Conservation (phyloP, 2,797 vertebrate species). For the Enteromius mattozi region DNA sequence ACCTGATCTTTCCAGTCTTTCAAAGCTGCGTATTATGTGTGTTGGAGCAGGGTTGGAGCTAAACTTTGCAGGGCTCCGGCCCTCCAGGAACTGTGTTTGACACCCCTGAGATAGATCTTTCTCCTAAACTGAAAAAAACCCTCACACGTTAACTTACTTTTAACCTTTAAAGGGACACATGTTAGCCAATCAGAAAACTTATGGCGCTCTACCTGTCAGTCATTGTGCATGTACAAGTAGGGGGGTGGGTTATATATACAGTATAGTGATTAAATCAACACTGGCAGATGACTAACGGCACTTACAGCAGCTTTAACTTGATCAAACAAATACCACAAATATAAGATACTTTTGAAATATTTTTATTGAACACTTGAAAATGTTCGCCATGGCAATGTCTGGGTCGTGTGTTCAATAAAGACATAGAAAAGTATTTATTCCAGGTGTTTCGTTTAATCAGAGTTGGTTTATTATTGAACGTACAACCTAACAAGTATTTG, state of each 20-base stretch:
- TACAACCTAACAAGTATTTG: neutral
- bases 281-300: neutral
- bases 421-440: slow-evolving; percentile 12
- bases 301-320: neutral
- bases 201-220: neutral
- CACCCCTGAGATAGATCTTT: no score
- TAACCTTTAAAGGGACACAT: neutral
- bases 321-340: neutral
- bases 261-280: neutral
- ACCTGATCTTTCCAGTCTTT: no score
- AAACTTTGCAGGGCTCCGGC: no score
- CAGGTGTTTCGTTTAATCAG: neutral
- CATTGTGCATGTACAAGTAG: neutral
- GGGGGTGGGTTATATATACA: neutral
- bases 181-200: neutral
- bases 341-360: slow-evolving; percentile 4
- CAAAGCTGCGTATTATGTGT: no score
- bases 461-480: neutral
- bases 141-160: neutral
- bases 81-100: no score
- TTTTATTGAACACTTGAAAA: slow-evolving; percentile 13
- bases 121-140: neutral
- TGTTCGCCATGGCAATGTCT: neutral
- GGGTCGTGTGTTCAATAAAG: neutral
- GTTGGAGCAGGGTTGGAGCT: no score